Evolutionary conservation across 2,888 invertebrate genomes (phyloP).

Genomic region (Lutraria lutraria): DNA sequence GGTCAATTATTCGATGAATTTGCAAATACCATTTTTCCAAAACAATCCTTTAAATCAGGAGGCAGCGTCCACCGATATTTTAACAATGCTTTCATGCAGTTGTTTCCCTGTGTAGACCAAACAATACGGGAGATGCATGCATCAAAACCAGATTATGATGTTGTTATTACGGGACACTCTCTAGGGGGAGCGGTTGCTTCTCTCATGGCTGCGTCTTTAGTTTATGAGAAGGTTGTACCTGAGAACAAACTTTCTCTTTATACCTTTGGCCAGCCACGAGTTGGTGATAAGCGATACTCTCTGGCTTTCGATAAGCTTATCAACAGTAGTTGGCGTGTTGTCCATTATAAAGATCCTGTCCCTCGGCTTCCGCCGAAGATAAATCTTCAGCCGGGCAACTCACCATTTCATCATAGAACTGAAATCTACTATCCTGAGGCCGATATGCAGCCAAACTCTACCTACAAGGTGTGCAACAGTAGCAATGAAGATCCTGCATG

Average conservation of each 20-base stretch:
- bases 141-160: conserved; percentile 7
- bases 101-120: conserved; percentile 37
- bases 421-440: conserved; percentile 51
- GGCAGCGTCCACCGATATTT: conserved; percentile 60
- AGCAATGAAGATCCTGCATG: conserved; percentile 54
- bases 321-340: conserved; percentile 61
- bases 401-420: conserved; percentile 44
- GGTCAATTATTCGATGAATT: conserved; percentile 46
- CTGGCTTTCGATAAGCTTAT: conserved; percentile 45
- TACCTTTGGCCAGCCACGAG: conserved; percentile 59
- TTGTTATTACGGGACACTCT: conserved; percentile 59
- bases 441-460: conserved; percentile 37
- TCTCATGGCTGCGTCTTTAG: conserved; percentile 45
- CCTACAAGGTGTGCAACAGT: conserved; percentile 39
- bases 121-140: no score
- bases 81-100: conserved; percentile 45
- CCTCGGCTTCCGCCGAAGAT: conserved; percentile 43
- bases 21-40: conserved; percentile 18
- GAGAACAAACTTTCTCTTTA: conserved; percentile 41
- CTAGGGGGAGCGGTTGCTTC: conserved; percentile 62
- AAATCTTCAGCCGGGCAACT: no score
- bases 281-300: conserved; percentile 58
- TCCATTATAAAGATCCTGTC: conserved; percentile 56
- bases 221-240: conserved; percentile 38
- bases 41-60: conserved; percentile 27